Conservation (phyloP, 2,797 vertebrate genomes). For the Australoheros facetus region DNA sequence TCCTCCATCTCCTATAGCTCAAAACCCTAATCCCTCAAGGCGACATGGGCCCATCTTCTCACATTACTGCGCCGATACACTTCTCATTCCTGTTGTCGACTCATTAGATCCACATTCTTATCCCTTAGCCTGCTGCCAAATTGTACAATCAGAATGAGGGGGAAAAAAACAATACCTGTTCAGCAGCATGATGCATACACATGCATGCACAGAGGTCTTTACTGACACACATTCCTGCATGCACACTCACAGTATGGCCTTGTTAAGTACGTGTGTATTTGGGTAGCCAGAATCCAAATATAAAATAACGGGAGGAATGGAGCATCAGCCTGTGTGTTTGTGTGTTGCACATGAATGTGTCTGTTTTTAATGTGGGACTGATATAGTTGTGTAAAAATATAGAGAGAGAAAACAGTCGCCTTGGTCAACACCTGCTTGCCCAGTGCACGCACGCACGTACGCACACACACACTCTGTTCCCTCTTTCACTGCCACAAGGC, state of each 20-base stretch:
- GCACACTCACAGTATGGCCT: slow-evolving; percentile 2
- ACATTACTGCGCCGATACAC: slow-evolving; percentile 78
- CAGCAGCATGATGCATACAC: slow-evolving; percentile 60
- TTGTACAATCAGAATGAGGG: slow-evolving; percentile 70
- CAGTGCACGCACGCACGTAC: slow-evolving; percentile 44
- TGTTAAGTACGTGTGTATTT: slow-evolving; percentile 35
- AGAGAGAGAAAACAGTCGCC: slow-evolving; percentile 83
- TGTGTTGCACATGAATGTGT: slow-evolving; percentile 62
- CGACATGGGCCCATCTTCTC: slow-evolving; percentile 71
- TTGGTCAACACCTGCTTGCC: slow-evolving; percentile 78
- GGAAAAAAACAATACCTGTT: slow-evolving; percentile 77
- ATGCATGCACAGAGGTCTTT: slow-evolving; percentile 17
- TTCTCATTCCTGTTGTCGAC: slow-evolving; percentile 71
- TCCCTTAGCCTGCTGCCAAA: slow-evolving; percentile 72
- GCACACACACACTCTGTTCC: neutral
- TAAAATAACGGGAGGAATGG: slow-evolving; percentile 29
- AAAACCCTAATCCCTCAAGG: slow-evolving; percentile 70
- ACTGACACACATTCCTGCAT: slow-evolving; percentile 1
- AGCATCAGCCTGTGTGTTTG: slow-evolving; percentile 15
- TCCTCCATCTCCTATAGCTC: slow-evolving; percentile 62
- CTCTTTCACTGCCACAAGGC: neutral
- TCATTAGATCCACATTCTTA: slow-evolving; percentile 81
- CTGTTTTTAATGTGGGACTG: slow-evolving; percentile 65
- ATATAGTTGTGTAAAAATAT: slow-evolving; percentile 82
- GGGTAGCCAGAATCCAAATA: slow-evolving; percentile 33